These are phyloP conservation scores for Eretmochelys imbricata DNA, from an alignment of 2,113 vertebrate species.

Conservation along the genomic window DNA sequence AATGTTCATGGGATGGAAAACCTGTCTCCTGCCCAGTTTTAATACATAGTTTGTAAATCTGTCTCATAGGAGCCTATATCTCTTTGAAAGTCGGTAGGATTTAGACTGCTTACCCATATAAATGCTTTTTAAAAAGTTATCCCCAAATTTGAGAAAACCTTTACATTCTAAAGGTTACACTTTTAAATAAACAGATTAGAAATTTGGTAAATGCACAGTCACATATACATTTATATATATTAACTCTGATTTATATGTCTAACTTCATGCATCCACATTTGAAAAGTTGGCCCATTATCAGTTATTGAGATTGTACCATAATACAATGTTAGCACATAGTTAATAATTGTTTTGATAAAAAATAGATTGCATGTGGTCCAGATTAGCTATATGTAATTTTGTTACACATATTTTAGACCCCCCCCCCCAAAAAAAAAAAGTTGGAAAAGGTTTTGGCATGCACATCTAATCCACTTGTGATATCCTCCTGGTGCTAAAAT, in stretches of 20 bases:
- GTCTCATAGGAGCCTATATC: neutral
- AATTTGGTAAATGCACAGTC: neutral
- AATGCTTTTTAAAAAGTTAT: neutral
- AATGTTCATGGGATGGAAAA: neutral
- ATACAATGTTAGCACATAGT: neutral
- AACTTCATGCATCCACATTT: neutral
- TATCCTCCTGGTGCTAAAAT: neutral
- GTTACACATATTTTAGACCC: neutral
- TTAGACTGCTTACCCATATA: neutral
- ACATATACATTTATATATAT: neutral
- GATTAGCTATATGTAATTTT: neutral
- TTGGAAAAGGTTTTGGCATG: neutral
- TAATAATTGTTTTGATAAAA: neutral
- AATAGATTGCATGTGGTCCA: neutral
- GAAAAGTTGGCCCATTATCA: neutral
- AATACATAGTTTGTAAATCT: neutral
- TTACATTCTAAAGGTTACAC: neutral
- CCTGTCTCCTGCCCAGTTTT: neutral
- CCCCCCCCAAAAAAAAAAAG: neutral
- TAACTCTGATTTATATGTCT: neutral
- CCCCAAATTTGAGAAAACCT: neutral
- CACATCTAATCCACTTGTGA: neutral
- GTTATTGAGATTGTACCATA: neutral
- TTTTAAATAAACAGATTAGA: neutral
- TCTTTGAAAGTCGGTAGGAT: neutral